A percentile compares a stretch with the other conserved stretches of the same genome.
Evolutionary conservation across 2,113 vertebrate species (phyloP).

Genomic region (Alligator sinensis): DNA sequence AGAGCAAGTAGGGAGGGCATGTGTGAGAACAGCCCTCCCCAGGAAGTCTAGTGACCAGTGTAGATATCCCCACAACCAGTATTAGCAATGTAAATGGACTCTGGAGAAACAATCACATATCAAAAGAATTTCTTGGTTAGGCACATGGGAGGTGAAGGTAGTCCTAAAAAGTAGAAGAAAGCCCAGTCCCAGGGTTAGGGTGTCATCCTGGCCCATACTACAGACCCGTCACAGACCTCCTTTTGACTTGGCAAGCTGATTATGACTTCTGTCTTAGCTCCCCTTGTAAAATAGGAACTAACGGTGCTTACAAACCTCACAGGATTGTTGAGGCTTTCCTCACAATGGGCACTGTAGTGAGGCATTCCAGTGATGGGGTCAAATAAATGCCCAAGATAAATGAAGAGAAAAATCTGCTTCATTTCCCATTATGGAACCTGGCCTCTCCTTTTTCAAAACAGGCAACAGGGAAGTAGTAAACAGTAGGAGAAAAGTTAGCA

Average conservation of each 20-base stretch:
- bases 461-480: conserved; percentile 13
- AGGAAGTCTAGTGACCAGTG: not conserved
- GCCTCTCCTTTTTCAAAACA: not conserved
- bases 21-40: too few relatives aligned
- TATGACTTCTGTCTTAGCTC: not conserved
- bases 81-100: not conserved
- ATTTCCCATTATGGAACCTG: not conserved
- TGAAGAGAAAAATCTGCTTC: not conserved
- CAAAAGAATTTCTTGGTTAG: not conserved
- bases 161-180: not conserved
- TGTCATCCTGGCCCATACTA: not conserved
- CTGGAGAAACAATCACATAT: not conserved
- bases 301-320: not conserved
- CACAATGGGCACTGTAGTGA: not conserved
- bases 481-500: not conserved
- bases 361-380: not conserved
- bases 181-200: not conserved
- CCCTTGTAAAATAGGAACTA: not conserved
- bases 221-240: not conserved
- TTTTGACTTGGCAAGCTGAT: too few relatives aligned
- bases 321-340: not conserved
- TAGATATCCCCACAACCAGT: too few relatives aligned
- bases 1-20: too few relatives aligned
- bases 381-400: not conserved
- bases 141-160: not conserved